These are phyloP conservation scores for Lochmaea capreae DNA, from an alignment of 2,888 invertebrate genomes.

Conservation along the genomic window DNA sequence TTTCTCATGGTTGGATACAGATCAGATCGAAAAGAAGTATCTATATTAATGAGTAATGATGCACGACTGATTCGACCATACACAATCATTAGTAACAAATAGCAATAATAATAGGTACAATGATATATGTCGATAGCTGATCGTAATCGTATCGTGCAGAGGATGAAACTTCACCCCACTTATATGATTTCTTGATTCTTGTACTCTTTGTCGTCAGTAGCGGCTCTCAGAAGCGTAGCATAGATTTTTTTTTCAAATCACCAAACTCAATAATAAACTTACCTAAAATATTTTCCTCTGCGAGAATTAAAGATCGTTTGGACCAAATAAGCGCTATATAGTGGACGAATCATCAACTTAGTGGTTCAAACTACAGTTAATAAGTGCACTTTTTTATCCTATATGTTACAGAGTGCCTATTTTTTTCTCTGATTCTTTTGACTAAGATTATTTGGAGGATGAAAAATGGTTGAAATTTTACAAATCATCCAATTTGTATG, in stretches of 20 bases:
- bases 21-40: slow-evolving; percentile 61
- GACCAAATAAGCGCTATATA: too few species aligned
- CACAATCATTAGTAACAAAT: slow-evolving; percentile 67
- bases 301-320: too few species aligned
- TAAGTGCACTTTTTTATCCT: too few species aligned
- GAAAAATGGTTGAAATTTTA: background rate
- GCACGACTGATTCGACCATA: slow-evolving; percentile 66
- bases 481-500: background rate
- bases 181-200: slow-evolving; percentile 17
- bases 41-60: slow-evolving; percentile 67
- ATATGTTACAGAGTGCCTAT: too few species aligned
- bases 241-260: background rate
- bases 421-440: too few species aligned
- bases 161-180: slow-evolving; percentile 39
- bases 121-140: slow-evolving; percentile 65
- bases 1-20: slow-evolving; percentile 62
- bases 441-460: too few species aligned
- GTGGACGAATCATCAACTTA: too few species aligned
- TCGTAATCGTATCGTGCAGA: slow-evolving; percentile 62
- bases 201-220: background rate
- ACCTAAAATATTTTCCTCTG: too few species aligned
- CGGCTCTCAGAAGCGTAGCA: background rate
- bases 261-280: too few species aligned
- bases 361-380: too few species aligned
- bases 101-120: slow-evolving; percentile 66